Base-by-base conservation (phyloP, 2,888 invertebrate species). In the Bibio marci region DNA sequence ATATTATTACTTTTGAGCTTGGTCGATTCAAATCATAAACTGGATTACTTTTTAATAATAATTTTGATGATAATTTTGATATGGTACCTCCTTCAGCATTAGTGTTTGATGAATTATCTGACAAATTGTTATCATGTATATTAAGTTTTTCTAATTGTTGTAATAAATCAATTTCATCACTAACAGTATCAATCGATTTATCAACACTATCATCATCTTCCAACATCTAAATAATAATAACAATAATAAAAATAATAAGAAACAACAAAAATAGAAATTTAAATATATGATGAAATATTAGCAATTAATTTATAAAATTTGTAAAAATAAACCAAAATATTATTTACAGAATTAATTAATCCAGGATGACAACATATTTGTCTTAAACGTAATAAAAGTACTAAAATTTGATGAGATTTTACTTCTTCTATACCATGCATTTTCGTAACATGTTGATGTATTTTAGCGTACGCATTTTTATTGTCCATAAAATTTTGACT, bases 291-390 rank as follows among this genome's bases (percentile, higher is more conserved):
- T n/a, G n/a, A n/a, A n/a, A n/a, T n/a, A n/a, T n/a, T n/a, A n/a
- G n/a, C n/a, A n/a, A 30, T 41, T 33, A 28, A 13, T 12, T 15
- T 15, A n/a, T 11, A 36, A 22, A 19, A 31, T 26, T 13, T 35
- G 13, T 13, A n/a, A n/a, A 15, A 31, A 22, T n/a, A 34, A 32
- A 17, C 5, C n/a, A n/a, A 36, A 41, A 14, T 18, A 43, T 30
- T 35, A 57, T 63, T 58, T 57, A 75, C 74, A 41, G 69, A 56
- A 49, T 72, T 70, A 48, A 91, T 82, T 13, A 95, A 68, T 0
- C 79, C 77, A 22, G 91, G 81, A 65, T 94, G 92, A 53, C 86
- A 83, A 54, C 87, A 87, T 42, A 86, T 76, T 56, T 97, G 94
- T 1, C 94, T 69, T 42, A 95, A 61, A 11, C 94, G 70, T 40